Evolutionary conservation across 2,113 vertebrate genomes (phyloP).

Genomic region (Scophthalmus maximus): DNA sequence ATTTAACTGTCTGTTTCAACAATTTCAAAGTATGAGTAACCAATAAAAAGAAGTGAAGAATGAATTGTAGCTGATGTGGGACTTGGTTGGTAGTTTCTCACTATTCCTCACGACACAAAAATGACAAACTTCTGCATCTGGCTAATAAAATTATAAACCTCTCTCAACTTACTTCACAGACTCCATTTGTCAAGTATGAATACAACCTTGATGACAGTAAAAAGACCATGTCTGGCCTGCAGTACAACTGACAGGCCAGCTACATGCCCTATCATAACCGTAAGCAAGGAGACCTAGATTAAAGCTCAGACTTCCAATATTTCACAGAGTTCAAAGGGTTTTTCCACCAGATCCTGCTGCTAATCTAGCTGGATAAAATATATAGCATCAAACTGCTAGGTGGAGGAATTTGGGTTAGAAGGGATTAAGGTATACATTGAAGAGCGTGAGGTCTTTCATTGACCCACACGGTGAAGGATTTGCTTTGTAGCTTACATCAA

Average conservation of each 20-base stretch:
- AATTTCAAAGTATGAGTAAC: conserved; percentile 26
- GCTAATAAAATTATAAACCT: conserved; percentile 23
- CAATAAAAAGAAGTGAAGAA: conserved; percentile 27
- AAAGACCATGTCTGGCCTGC: conserved; percentile 49
- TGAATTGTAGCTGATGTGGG: conserved; percentile 31
- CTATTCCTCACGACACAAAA: conserved; percentile 34
- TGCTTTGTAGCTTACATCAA: conserved; percentile 3
- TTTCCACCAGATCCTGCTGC: conserved; percentile 44
- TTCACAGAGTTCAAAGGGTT: conserved; percentile 61
- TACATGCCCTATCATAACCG: conserved; percentile 61
- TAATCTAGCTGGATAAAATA: conserved; percentile 45
- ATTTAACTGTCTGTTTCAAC: conserved; percentile 29
- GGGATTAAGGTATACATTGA: conserved; percentile 41
- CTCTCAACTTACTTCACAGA: conserved; percentile 23
- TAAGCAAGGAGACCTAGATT: conserved; percentile 56
- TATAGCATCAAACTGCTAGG: conserved; percentile 31
- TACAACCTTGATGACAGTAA: conserved; percentile 55
- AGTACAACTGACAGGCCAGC: conserved; percentile 24
- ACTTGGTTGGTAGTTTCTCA: conserved; percentile 22
- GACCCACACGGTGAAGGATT: conserved; percentile 27
- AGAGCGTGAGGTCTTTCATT: conserved; percentile 37
- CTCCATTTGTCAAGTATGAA: conserved; percentile 44
- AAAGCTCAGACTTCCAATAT: conserved; percentile 57
- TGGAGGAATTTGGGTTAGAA: conserved; percentile 43
- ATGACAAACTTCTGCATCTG: conserved; percentile 47